phyloP scores from a whole-genome alignment of 2,888 invertebrate species.

The Ecliptopera silaceata region DNA sequence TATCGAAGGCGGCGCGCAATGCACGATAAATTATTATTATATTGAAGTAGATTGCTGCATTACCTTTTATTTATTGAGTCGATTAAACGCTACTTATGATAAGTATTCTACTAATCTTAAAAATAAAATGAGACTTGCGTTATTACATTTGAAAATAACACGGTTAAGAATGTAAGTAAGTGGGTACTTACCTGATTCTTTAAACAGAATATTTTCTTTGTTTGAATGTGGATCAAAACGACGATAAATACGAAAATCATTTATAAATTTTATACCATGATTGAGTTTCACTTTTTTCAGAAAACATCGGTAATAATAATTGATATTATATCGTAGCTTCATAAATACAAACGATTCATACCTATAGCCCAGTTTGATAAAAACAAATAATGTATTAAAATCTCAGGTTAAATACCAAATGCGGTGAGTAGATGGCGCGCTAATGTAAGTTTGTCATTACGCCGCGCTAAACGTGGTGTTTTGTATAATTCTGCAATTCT shows the following conservation, averaged over 20 bases:
- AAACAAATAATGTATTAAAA: neutral
- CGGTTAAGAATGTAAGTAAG: too few relatives aligned
- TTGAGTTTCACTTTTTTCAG: too few relatives aligned
- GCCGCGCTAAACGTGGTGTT: neutral
- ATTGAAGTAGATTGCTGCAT: conserved; percentile 3
- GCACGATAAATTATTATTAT: conserved; percentile 12
- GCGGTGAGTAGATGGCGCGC: conserved; percentile 6
- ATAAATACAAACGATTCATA: neutral
- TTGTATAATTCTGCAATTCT: conserved; percentile 18
- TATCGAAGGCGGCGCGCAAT: neutral
- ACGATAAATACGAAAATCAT: too few relatives aligned
- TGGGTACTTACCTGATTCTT: too few relatives aligned
- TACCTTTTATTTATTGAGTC: conserved; percentile 13
- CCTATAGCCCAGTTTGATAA: neutral
- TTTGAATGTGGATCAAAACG: too few relatives aligned
- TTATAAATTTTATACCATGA: too few relatives aligned
- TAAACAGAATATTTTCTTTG: too few relatives aligned
- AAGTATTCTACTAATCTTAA: neutral
- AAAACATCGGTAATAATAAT: too few relatives aligned
- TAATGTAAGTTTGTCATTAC: conserved; percentile 19
- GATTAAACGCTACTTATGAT: conserved; percentile 1
- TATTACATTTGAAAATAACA: too few relatives aligned
- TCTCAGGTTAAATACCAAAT: neutral
- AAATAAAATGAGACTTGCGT: too few relatives aligned
- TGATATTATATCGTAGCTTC: too few relatives aligned